These are phyloP conservation scores for Propithecus deckenii DNA, from an alignment of 2,797 vertebrate species.

Conservation along the genomic window DNA sequence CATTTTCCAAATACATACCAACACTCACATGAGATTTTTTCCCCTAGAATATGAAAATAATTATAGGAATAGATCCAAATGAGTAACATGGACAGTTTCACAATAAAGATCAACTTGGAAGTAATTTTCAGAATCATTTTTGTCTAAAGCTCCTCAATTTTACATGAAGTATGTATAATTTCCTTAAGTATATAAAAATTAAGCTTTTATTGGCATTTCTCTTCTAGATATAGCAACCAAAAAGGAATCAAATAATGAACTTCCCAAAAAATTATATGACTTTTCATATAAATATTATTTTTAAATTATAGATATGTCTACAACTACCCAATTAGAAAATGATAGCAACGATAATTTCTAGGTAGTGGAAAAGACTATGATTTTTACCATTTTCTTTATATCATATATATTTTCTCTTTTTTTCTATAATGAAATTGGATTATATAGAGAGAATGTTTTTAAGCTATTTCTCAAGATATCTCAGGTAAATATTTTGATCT, in stretches of 20 bases:
- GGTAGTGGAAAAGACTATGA: background rate
- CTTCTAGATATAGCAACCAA: background rate
- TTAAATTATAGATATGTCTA: background rate
- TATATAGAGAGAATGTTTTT: background rate
- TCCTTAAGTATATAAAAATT: background rate
- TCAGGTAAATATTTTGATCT: background rate
- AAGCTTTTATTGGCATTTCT: background rate
- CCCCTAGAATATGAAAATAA: background rate
- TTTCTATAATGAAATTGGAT: background rate
- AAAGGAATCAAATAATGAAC: background rate
- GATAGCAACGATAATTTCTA: background rate
- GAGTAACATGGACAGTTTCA: background rate
- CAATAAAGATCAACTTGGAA: background rate
- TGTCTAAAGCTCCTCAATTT: background rate
- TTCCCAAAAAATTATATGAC: background rate
- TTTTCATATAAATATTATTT: background rate
- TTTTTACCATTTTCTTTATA: background rate
- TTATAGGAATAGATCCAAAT: background rate
- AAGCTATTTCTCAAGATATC: background rate
- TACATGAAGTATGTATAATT: background rate
- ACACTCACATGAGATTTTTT: background rate
- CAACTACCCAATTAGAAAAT: background rate
- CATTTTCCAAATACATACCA: background rate
- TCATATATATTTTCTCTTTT: background rate
- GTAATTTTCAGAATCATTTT: background rate